A percentile compares a stretch with the other conserved stretches of the same genome.
Evolutionary conservation across 2,888 invertebrate genomes (phyloP).

Genomic region (Pomacea canaliculata): DNA sequence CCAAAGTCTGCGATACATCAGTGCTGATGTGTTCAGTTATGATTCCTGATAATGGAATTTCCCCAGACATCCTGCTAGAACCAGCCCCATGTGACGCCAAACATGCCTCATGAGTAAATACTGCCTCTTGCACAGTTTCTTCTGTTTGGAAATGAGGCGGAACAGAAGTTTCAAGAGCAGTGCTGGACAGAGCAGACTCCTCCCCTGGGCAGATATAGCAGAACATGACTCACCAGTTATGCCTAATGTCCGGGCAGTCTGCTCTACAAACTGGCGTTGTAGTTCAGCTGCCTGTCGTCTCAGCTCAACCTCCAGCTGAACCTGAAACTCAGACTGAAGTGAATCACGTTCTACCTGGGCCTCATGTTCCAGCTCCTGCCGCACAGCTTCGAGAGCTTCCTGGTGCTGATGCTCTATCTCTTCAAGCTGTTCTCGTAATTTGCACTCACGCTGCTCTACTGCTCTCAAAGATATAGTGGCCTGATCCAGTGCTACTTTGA

Average conservation of each 20-base stretch:
- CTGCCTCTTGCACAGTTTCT: no score
- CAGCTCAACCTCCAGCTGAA: conserved; percentile 56
- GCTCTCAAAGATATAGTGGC: conserved; percentile 19
- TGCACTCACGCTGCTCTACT: conserved; percentile 20
- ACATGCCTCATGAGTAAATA: no score
- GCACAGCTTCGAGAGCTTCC: conserved; percentile 41
- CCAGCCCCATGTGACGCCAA: no score
- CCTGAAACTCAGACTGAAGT: conserved; percentile 53
- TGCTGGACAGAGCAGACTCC: no score
- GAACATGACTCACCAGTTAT: no score
- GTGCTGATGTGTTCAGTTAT: no score
- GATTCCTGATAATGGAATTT: no score
- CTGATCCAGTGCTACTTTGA: conserved; percentile 26
- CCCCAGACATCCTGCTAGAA: no score
- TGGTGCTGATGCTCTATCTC: conserved; percentile 36
- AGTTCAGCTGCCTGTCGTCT: conserved; percentile 53
- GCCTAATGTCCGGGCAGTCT: neutral
- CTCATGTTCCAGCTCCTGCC: conserved; percentile 55
- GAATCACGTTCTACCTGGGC: conserved; percentile 47
- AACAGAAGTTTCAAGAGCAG: no score
- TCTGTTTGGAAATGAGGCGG: no score
- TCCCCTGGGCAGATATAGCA: no score
- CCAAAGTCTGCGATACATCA: no score
- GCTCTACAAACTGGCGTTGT: conserved; percentile 1
- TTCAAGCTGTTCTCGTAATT: conserved; percentile 31